These are phyloP conservation scores for Chrysodeixis includens DNA, from an alignment of 2,888 invertebrate genomes.

Conservation along the genomic window DNA sequence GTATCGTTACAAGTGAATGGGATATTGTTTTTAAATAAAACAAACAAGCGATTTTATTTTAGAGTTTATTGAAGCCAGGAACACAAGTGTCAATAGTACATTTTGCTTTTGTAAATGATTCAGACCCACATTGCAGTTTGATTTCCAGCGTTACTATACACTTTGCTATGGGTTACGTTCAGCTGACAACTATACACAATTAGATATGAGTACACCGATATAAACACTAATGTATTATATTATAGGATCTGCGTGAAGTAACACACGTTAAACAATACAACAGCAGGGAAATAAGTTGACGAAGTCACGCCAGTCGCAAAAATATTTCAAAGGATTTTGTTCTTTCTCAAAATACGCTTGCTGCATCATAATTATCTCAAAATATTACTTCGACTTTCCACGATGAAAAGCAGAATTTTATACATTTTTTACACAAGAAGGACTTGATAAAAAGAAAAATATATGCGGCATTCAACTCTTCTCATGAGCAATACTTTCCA, in stretches of 20 bases:
- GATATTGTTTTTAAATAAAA: conserved; percentile 24
- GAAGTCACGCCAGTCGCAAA: not conserved
- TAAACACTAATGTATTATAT: conserved; percentile 48
- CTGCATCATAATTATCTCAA: conserved; percentile 20
- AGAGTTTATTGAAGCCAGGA: conserved; percentile 86
- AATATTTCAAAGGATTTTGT: conserved; percentile 6
- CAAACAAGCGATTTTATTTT: conserved; percentile 49
- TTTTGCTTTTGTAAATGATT: conserved; percentile 62
- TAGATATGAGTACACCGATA: conserved; percentile 52
- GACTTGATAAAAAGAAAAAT: conserved; percentile 47
- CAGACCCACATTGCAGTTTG: conserved; percentile 52
- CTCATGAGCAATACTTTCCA: conserved; percentile 61
- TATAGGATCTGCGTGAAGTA: conserved; percentile 36
- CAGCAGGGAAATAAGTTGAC: conserved; percentile 31
- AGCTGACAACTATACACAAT: conserved; percentile 37
- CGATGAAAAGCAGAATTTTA: conserved; percentile 31
- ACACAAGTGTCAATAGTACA: conserved; percentile 80
- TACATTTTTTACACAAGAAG: conserved; percentile 43
- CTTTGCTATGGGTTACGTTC: conserved; percentile 7
- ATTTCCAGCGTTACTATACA: conserved; percentile 32
- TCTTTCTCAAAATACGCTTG: conserved; percentile 23
- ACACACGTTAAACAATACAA: conserved; percentile 42
- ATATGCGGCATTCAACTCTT: conserved; percentile 34
- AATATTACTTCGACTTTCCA: conserved; percentile 24
- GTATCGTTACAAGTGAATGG: not conserved